These are phyloP conservation scores for Porites australiensis DNA, from an alignment of 64 coral and sea anemone genomes.

Conservation along the genomic window DNA sequence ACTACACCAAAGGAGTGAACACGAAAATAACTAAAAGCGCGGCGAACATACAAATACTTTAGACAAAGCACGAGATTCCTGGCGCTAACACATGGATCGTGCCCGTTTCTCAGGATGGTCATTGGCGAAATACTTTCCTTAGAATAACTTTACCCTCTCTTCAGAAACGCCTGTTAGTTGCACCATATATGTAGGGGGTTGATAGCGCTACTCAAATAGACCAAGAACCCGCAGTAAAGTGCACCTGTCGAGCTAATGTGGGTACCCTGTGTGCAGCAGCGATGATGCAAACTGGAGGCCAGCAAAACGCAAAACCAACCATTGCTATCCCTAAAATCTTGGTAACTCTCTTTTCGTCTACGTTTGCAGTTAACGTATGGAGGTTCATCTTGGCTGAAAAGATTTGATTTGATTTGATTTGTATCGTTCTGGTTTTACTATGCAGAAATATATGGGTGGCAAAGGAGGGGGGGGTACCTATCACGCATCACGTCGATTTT, in stretches of 20 bases:
- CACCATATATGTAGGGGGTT: slow-evolving; percentile 78
- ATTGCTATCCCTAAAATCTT: slow-evolving; percentile 50
- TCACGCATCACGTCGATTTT: too few relatives aligned
- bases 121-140: neutral
- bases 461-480: too few relatives aligned
- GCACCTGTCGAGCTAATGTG: slow-evolving; percentile 47
- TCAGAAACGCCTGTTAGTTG: slow-evolving; percentile 58
- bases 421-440: slow-evolving; percentile 35
- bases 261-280: slow-evolving; percentile 40
- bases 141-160: slow-evolving; percentile 56
- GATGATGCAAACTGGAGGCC: slow-evolving; percentile 62
- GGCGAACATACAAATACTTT: too few relatives aligned
- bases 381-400: slow-evolving; percentile 1
- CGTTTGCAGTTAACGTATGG: slow-evolving; percentile 29
- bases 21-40: too few relatives aligned
- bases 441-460: slow-evolving; percentile 32
- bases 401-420: slow-evolving; percentile 47
- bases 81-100: too few relatives aligned
- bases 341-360: slow-evolving; percentile 34
- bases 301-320: slow-evolving; percentile 49
- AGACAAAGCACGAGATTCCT: too few relatives aligned
- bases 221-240: slow-evolving; percentile 58
- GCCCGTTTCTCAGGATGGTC: neutral
- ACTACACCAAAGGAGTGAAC: too few relatives aligned
- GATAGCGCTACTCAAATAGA: slow-evolving; percentile 52